Evolutionary conservation across 1,140 invertebrate species (phyloP), one percentile per base, ranked within the genome.

Genomic region (Trachelipus rathkii): DNA sequence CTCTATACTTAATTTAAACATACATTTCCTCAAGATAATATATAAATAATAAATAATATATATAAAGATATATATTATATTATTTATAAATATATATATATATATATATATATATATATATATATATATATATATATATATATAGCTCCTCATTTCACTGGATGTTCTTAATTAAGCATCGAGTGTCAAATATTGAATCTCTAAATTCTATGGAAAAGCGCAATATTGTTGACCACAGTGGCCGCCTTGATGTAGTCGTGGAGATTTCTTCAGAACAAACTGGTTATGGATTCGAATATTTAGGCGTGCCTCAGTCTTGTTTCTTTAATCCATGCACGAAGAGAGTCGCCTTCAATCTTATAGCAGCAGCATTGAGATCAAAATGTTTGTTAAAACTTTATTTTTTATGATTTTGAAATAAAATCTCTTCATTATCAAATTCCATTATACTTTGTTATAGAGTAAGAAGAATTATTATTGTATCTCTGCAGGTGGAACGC

Each of bases 211-310:
- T 15, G 19, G 50, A 60, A 60, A 60, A 19, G 50, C 2, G 50
- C 11, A 60, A 60, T 60, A 60, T 60, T 15, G 1, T 19, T 19
- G 19, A 60, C 2, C 11, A 60, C 50, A 60, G 50, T 60, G 50
- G 77, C 0, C 23, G 74, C 0, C 73, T 74, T 15, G 66, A 44
- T 10, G 74, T 78, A 21, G 70, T 73, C 21, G 77, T 78, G 23
- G 19, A 15, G 7, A 71, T 75, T 19, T 70, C 73, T n/a, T 73
- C 75, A 24, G 77, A 70, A 10, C 45, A 44, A 4, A 19, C 75
- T n/a, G 77, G 75, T 44, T 78, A 78, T 19, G 66, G 74, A 0
- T 78, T 75, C 66, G 77, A 78, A 43, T 78, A 78, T 33, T 46
- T 76, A 60, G 77, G 77, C 19, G 77, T 78, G 5, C 60, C 77